Evolutionary conservation across 2,797 vertebrate genomes (phyloP).

Genomic region (Eidolon dupreanum): DNA sequence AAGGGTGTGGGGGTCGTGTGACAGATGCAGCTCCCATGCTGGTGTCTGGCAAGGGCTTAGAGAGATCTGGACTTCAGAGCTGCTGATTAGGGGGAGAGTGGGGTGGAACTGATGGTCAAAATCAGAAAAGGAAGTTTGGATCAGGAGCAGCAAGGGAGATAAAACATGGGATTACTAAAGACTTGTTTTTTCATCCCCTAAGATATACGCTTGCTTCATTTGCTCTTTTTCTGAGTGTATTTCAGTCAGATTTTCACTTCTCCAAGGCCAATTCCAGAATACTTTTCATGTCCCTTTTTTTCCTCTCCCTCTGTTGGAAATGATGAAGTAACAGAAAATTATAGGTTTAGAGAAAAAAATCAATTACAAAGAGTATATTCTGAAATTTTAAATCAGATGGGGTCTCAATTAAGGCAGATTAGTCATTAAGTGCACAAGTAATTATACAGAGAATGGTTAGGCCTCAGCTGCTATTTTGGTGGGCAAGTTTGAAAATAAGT

Average conservation of each 20-base stretch:
- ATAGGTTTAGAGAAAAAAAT: neutral
- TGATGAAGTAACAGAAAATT: conserved; percentile 41
- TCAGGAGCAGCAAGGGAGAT: neutral
- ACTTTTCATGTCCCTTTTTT: neutral
- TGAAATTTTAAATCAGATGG: conserved; percentile 72
- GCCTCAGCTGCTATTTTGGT: conserved; percentile 73
- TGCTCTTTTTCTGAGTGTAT: neutral
- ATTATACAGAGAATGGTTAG: conserved; percentile 49
- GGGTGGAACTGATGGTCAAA: neutral
- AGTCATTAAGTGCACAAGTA: conserved; percentile 67
- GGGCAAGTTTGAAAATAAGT: conserved; percentile 72
- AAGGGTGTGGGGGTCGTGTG: neutral
- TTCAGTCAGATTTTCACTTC: neutral
- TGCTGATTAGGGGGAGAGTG: neutral
- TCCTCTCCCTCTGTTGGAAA: neutral
- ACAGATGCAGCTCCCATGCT: neutral
- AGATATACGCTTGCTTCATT: neutral
- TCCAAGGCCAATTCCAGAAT: neutral
- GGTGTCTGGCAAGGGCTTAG: neutral
- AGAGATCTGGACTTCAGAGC: conserved; percentile 24
- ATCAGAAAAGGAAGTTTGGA: neutral
- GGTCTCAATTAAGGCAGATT: conserved; percentile 68
- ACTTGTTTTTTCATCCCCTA: neutral
- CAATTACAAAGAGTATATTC: conserved; percentile 52
- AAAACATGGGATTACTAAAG: neutral